Percentiles rank a stretch among this genome's conserved stretches.
phyloP scores from a whole-genome alignment of 2,113 vertebrate species.

The Excalfactoria chinensis region DNA sequence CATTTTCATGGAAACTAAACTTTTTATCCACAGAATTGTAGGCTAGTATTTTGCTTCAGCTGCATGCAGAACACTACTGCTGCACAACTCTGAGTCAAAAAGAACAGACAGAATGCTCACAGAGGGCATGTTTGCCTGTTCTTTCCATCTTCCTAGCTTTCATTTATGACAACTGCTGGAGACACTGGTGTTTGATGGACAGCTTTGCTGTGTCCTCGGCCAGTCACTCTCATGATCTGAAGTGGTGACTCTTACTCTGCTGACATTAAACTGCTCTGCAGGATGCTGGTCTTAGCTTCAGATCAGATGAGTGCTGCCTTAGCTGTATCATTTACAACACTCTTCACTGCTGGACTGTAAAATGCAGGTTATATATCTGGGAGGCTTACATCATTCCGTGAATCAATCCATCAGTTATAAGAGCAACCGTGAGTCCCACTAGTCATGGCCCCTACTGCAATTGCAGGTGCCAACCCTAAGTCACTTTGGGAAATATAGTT shows the following conservation, averaged over 20 bases:
- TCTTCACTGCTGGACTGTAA: neutral
- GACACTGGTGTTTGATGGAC: neutral
- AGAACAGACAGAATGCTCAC: accelerated
- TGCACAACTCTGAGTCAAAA: neutral
- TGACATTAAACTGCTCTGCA: neutral
- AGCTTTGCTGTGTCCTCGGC: neutral
- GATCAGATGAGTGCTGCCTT: neutral
- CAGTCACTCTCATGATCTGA: neutral
- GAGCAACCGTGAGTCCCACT: neutral
- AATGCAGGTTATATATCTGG: neutral
- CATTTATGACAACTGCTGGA: neutral
- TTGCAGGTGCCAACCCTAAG: neutral
- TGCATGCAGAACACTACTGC: neutral
- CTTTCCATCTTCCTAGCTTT: neutral
- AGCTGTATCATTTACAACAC: neutral
- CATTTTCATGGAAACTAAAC: neutral
- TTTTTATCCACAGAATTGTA: neutral
- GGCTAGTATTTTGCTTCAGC: neutral
- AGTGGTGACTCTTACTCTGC: neutral
- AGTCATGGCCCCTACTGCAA: neutral
- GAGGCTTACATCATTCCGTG: neutral
- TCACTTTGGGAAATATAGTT: neutral
- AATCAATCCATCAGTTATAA: neutral
- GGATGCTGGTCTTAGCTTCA: neutral
- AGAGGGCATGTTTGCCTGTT: neutral